A percentile compares a stretch with the other conserved stretches of the same genome.
Evolutionary conservation across 1,140 invertebrate species (phyloP).

Genomic region (Brachionus asplanchnoidis): DNA sequence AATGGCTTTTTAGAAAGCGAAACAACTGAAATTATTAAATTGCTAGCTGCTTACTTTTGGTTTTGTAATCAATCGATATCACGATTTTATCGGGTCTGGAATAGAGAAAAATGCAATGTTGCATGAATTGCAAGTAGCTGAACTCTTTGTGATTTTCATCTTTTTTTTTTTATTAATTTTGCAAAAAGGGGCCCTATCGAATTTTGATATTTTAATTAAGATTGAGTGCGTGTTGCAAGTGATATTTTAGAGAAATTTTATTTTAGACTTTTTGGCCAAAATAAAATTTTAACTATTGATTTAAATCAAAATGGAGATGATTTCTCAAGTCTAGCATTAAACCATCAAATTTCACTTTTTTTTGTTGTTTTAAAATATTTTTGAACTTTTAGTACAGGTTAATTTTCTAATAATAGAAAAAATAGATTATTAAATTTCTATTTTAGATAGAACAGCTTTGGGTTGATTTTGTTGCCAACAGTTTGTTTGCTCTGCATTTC

Average conservation of each 20-base stretch:
- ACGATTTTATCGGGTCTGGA: background rate
- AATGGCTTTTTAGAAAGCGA: slow-evolving; percentile 4
- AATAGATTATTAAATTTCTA: too few species aligned
- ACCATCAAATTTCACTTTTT: too few species aligned
- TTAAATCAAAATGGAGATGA: background rate
- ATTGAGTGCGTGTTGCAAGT: background rate
- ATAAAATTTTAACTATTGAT: background rate
- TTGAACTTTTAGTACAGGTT: too few species aligned
- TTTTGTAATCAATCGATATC: background rate
- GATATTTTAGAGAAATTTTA: background rate
- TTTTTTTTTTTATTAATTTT: background rate
- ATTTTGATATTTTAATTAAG: background rate
- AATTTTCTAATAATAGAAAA: background rate
- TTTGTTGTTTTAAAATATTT: too few species aligned
- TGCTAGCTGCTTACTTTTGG: background rate
- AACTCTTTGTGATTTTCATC: background rate
- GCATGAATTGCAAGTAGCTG: background rate
- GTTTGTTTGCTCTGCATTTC: background rate
- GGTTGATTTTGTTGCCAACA: background rate
- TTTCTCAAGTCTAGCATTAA: background rate
- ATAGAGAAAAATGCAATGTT: background rate
- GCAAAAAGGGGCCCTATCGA: background rate
- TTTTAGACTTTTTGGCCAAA: background rate
- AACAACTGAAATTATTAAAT: background rate
- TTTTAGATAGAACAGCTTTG: too few species aligned